Conservation (phyloP, 1,140 invertebrate species). For the Sycobia sp. region DNA sequence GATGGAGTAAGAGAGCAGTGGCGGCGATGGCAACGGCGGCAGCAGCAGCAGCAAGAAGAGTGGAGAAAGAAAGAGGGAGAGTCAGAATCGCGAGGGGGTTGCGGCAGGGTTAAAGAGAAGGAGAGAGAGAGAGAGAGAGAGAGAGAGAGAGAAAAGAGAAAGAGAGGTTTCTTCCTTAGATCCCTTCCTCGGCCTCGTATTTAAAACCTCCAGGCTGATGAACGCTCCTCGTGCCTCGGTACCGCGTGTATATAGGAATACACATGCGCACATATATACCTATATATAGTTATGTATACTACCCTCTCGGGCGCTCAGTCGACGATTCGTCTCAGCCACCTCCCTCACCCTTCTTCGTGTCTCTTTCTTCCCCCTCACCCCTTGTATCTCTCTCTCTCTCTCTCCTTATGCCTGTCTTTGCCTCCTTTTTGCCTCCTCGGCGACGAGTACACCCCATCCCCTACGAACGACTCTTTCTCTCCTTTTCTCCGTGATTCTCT, state of each 20-base stretch:
- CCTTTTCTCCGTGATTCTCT: slow-evolving; percentile 19
- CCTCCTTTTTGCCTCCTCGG: slow-evolving; percentile 32
- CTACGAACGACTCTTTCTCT: slow-evolving; percentile 20
- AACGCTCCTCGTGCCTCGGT: slow-evolving; percentile 59
- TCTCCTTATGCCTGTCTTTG: slow-evolving; percentile 2
- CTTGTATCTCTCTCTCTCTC: slow-evolving; percentile 29
- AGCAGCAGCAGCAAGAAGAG: slow-evolving; percentile 46
- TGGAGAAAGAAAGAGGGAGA: slow-evolving; percentile 27
- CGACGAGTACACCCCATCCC: not conserved
- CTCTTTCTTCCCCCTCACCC: slow-evolving; percentile 17
- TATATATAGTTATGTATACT: slow-evolving; percentile 24
- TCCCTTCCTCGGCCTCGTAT: slow-evolving; percentile 53
- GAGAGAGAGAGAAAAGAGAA: not conserved
- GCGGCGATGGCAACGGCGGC: slow-evolving; percentile 31
- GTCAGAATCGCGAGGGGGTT: not conserved
- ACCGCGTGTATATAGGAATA: not conserved
- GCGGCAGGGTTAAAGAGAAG: not conserved
- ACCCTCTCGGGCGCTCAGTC: slow-evolving; percentile 10
- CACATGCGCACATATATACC: not conserved
- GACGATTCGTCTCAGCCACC: slow-evolving; percentile 18
- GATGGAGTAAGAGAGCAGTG: slow-evolving; percentile 46
- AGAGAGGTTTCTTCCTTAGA: slow-evolving; percentile 36
- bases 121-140: not conserved
- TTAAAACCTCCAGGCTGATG: slow-evolving; percentile 64
- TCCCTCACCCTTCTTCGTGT: not conserved